A percentile compares a stretch with the other conserved stretches of the same genome.
Conservation (phyloP, 2,888 invertebrate genomes). For the Urechis unicinctus region DNA sequence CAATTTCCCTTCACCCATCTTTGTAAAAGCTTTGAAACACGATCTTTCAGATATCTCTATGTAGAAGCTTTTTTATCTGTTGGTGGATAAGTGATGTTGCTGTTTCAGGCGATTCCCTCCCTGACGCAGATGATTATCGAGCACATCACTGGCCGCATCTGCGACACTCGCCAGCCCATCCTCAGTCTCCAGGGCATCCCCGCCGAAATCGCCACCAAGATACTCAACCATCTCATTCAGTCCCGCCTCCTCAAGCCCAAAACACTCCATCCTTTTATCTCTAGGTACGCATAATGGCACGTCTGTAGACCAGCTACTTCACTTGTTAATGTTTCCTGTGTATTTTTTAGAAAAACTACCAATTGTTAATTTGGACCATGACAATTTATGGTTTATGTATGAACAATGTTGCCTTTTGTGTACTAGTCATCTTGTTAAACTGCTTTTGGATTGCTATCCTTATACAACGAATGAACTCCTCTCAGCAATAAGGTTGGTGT, state of each 20-base stretch:
- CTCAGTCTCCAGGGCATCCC: slow-evolving; percentile 32
- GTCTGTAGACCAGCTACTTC: too few relatives aligned
- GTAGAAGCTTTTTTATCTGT: too few relatives aligned
- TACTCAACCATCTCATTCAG: slow-evolving; percentile 33
- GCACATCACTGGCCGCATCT: slow-evolving; percentile 30
- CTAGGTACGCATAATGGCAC: slow-evolving; percentile 31
- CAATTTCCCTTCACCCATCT: too few relatives aligned
- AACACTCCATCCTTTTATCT: slow-evolving; percentile 37
- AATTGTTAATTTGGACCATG: too few relatives aligned
- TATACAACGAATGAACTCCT: slow-evolving; percentile 44
- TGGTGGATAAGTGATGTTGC: too few relatives aligned
- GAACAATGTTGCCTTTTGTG: too few relatives aligned
- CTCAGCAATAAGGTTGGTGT: slow-evolving; percentile 31
- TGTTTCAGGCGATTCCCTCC: slow-evolving; percentile 14
- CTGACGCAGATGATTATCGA: slow-evolving; percentile 29
- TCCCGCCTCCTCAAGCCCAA: slow-evolving; percentile 36
- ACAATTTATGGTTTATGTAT: too few relatives aligned
- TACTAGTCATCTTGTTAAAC: slow-evolving; percentile 36
- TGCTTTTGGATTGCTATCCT: slow-evolving; percentile 40
- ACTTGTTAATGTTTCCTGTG: not conserved
- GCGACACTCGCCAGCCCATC: slow-evolving; percentile 31
- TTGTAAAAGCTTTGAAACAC: too few relatives aligned
- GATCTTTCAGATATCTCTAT: too few relatives aligned
- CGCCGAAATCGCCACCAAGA: slow-evolving; percentile 34
- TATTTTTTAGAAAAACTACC: not conserved